Evolutionary conservation across 2,113 vertebrate genomes (phyloP).

Genomic region (Apteryx mantelli): DNA sequence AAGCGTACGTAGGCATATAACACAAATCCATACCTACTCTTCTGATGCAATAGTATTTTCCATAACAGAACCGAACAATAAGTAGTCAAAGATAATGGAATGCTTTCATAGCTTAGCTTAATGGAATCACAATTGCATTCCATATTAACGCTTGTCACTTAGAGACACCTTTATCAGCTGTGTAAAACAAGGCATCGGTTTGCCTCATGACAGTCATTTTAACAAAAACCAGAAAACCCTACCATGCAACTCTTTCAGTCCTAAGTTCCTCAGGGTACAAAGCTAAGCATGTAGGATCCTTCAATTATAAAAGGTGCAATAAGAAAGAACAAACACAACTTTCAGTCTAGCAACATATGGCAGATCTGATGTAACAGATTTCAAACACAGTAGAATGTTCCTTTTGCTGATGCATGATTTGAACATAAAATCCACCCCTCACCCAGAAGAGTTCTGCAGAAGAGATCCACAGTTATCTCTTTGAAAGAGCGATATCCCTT

Average conservation of each 20-base stretch:
- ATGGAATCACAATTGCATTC: neutral
- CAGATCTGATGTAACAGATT: conserved; percentile 59
- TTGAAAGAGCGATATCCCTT: neutral
- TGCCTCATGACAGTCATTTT: neutral
- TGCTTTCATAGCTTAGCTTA: neutral
- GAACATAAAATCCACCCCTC: conserved; percentile 28
- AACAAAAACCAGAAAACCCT: neutral
- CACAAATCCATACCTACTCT: neutral
- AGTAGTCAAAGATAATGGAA: neutral
- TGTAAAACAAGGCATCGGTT: neutral
- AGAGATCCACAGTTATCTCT: conserved; percentile 24
- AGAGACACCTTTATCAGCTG: neutral
- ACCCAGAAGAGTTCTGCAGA: neutral
- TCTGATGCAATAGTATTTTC: neutral
- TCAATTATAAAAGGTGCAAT: neutral
- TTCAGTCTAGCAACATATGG: conserved; percentile 43
- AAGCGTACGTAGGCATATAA: neutral
- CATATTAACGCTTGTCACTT: neutral
- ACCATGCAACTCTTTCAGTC: neutral
- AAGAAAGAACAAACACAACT: conserved; percentile 39
- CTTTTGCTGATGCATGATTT: conserved; percentile 59
- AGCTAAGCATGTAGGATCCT: neutral
- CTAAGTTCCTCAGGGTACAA: neutral
- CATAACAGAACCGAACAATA: neutral
- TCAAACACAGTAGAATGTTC: conserved; percentile 58